Percentiles rank a stretch among this genome's conserved stretches.
phyloP scores from a whole-genome alignment of 1,140 invertebrate genomes.

The Ceratina calcarata region DNA sequence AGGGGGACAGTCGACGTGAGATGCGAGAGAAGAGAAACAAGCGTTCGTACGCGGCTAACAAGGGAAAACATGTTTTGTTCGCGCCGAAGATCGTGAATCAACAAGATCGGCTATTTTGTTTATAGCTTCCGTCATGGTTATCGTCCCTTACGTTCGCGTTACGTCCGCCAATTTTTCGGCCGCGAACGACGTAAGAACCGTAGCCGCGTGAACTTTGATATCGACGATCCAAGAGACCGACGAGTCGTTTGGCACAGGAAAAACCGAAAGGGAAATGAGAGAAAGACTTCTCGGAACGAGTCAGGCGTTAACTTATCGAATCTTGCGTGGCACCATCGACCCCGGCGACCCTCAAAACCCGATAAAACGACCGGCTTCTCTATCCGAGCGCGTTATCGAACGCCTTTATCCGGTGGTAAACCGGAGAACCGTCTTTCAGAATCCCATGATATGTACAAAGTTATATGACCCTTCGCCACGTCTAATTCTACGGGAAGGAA shows the following conservation, averaged over 20 bases:
- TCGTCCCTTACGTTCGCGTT: constrained; percentile 4
- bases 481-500: neutral
- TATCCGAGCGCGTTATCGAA: constrained; percentile 31
- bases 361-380: constrained; percentile 47
- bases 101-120: constrained; percentile 44
- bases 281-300: neutral
- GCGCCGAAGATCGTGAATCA: constrained; percentile 28
- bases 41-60: neutral
- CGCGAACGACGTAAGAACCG: neutral
- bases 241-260: constrained; percentile 1
- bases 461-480: neutral
- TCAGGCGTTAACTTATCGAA: constrained; percentile 61
- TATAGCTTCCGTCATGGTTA: constrained; percentile 22
- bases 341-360: constrained; percentile 56
- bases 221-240: neutral
- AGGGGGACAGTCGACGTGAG: neutral
- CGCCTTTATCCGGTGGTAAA: constrained; percentile 24
- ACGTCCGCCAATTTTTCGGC: constrained; percentile 1
- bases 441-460: constrained; percentile 6
- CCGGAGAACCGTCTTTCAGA: neutral
- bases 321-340: constrained; percentile 62
- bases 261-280: neutral
- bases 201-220: constrained; percentile 4
- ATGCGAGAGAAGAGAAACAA: neutral
- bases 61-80: constrained; percentile 62